phyloP scores from a whole-genome alignment of 2,797 vertebrate genomes.

The Channallabes apus region DNA sequence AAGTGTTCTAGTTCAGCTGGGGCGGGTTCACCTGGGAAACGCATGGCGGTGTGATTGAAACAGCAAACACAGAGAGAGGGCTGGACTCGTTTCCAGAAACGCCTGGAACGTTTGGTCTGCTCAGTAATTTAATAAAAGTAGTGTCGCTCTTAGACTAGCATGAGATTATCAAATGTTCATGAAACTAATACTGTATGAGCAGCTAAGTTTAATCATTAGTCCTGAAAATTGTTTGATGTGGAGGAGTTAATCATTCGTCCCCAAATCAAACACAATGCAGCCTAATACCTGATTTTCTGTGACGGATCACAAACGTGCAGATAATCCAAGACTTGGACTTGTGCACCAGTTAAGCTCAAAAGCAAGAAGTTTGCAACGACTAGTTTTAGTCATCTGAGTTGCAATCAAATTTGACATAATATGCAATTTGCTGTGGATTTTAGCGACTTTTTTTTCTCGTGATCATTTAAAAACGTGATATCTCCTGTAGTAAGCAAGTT shows the following conservation, averaged over 20 bases:
- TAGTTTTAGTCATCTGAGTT: neutral
- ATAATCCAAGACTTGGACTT: neutral
- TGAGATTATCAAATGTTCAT: constrained; percentile 1
- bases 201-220: neutral
- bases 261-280: too few species aligned
- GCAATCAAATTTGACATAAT: neutral
- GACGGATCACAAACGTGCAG: neutral
- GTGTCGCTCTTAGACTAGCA: constrained; percentile 63
- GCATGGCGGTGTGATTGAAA: neutral
- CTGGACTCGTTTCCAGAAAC: constrained; percentile 66
- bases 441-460: neutral
- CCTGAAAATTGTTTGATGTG: neutral
- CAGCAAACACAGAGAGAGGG: constrained; percentile 53
- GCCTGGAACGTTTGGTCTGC: constrained; percentile 70
- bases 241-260: neutral
- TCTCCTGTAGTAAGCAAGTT: too few species aligned
- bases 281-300: too few species aligned
- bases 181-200: neutral
- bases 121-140: constrained; percentile 75
- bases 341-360: neutral
- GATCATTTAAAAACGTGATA: neutral
- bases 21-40: constrained; percentile 31
- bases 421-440: neutral
- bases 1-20: constrained; percentile 82
- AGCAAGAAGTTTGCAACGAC: neutral